Evolutionary conservation across 2,797 vertebrate species (phyloP), one percentile per base, ranked within the genome.

Genomic region (Crypturellus tataupa): DNA sequence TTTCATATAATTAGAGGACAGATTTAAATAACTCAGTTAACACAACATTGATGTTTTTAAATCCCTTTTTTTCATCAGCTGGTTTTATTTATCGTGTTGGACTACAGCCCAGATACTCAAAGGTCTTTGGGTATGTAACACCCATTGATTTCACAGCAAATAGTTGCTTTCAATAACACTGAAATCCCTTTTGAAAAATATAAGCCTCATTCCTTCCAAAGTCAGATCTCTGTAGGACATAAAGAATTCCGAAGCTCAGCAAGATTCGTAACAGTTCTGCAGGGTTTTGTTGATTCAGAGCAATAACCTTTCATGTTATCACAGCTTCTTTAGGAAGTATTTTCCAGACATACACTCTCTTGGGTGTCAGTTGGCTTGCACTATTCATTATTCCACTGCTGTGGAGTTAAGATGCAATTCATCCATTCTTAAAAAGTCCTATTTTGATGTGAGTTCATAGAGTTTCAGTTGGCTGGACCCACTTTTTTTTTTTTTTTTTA

Each of bases 141-240:
- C 35, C 67, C 67, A 75, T 58, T 84, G 87, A 93, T 90, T 94
- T 92, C 91, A 79, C 49, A 58, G 40, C 31, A 90, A 92, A 80
- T 5, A 79, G 65, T 71, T 90, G 7, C 27, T 88, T 95, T 88
- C 69, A 88, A 29, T 44, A 87, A 73, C 25, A 63, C n/a, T 60
- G 35, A 89, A 94, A 92, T 87, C 25, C 18, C 51, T 89, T 67
- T 76, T 85, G 85, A 89, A 95, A 92, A 73, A 77, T 62, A 40
- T 5, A 2, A 14, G 6, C 15, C 12, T 79, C 2, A 9, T 47
- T 90, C 23, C 1, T 81, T 47, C 31, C 68, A 73, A 18, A 70
- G 9, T 5, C 8, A 55, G 23, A 5, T 77, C 78, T 59, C 75
- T 73, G 23, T 17, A 70, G 68, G 39, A 56, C 42, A 80, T 33